Evolutionary conservation across 2,888 invertebrate species (phyloP).

Genomic region (Agriopis marginaria): DNA sequence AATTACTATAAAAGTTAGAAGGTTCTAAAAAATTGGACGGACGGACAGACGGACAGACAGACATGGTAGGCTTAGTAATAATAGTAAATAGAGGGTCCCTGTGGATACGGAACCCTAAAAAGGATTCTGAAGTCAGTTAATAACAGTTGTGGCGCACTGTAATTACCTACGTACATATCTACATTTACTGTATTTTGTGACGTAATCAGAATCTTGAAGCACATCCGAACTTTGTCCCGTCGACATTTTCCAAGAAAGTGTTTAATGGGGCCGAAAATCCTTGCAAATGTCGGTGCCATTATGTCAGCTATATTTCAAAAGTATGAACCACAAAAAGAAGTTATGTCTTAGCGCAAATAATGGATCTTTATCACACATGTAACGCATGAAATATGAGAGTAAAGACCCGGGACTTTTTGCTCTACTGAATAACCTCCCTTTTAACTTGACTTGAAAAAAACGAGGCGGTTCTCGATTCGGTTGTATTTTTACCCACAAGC

Average conservation of each 20-base stretch:
- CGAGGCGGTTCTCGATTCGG: too few relatives aligned
- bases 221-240: background rate
- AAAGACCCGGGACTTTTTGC: conserved; percentile 17
- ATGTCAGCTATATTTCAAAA: conserved; percentile 14
- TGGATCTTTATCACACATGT: conserved; percentile 21
- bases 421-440: conserved; percentile 1
- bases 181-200: background rate
- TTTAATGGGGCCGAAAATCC: conserved; percentile 17
- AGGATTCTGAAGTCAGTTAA: background rate
- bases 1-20: too few relatives aligned
- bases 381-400: conserved; percentile 16
- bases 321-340: conserved; percentile 13
- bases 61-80: too few relatives aligned
- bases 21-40: too few relatives aligned
- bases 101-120: too few relatives aligned
- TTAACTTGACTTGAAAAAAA: background rate
- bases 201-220: background rate
- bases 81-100: too few relatives aligned
- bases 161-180: too few relatives aligned
- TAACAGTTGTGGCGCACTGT: background rate
- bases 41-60: too few relatives aligned
- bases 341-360: conserved; percentile 18
- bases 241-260: conserved; percentile 11
- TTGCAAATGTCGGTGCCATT: conserved; percentile 1
- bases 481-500: too few relatives aligned